These are phyloP conservation scores for Euclidia mi DNA, from an alignment of 2,888 invertebrate species.

Conservation along the genomic window DNA sequence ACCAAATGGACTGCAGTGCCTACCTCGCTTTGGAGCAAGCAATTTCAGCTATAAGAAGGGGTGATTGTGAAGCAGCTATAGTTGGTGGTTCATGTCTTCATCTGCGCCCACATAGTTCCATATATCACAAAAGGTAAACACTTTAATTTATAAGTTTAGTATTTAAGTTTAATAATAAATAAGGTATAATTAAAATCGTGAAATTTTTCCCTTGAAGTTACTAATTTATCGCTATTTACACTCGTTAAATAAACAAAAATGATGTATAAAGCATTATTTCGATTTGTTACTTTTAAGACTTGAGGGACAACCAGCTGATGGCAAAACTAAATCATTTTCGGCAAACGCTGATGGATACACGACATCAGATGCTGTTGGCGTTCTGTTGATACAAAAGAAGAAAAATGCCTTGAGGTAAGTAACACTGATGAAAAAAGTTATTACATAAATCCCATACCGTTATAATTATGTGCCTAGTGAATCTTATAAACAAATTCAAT, in stretches of 20 bases:
- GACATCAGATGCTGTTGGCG: not conserved
- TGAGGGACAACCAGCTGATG: not conserved
- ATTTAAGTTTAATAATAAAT: too few relatives aligned
- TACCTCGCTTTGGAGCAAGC: constrained; percentile 70
- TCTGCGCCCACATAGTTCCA: constrained; percentile 85
- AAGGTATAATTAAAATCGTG: too few relatives aligned
- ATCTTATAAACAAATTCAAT: too few relatives aligned
- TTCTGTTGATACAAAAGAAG: not conserved
- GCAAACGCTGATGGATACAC: not conserved
- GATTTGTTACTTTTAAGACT: not conserved
- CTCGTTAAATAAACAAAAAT: too few relatives aligned
- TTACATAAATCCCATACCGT: too few relatives aligned
- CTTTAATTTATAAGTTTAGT: too few relatives aligned
- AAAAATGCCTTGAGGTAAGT: not conserved
- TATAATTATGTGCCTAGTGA: too few relatives aligned
- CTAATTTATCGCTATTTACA: too few relatives aligned
- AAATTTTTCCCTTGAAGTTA: too few relatives aligned
- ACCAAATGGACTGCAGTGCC: constrained; percentile 73
- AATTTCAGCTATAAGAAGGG: constrained; percentile 65
- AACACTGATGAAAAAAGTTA: too few relatives aligned
- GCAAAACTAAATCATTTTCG: not conserved
- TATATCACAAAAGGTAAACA: constrained; percentile 71
- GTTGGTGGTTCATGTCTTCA: constrained; percentile 91
- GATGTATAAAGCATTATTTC: too few relatives aligned
- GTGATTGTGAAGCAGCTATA: constrained; percentile 86